Evolutionary conservation across 2,797 vertebrate species (phyloP).

Genomic region (Coluber constrictor): DNA sequence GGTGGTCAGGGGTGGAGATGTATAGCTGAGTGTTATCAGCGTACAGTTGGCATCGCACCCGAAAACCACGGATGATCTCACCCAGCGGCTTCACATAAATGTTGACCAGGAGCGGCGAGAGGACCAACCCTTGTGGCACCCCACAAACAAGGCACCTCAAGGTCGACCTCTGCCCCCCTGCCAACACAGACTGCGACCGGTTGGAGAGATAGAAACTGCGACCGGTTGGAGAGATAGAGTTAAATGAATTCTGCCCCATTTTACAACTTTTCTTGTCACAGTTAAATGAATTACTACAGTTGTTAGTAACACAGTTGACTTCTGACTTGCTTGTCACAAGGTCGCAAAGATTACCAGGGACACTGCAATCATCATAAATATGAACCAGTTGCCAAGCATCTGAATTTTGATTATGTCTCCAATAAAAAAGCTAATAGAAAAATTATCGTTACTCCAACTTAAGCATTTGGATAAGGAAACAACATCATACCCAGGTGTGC

Average conservation of each 20-base stretch:
- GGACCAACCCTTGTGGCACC: no score
- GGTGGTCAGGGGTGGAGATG: no score
- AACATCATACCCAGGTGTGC: neutral
- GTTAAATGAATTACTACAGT: neutral
- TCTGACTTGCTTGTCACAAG: neutral
- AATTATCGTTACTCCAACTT: neutral
- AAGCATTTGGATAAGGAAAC: neutral
- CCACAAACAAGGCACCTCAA: no score
- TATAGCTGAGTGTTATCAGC: no score
- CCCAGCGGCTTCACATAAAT: no score
- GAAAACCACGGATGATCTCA: no score
- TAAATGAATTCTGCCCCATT: neutral
- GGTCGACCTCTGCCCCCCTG: no score
- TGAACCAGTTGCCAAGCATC: neutral
- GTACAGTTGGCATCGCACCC: no score
- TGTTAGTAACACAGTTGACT: neutral
- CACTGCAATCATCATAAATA: neutral
- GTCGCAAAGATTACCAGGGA: neutral
- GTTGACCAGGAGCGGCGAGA: no score
- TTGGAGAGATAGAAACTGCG: no score
- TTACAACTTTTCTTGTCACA: neutral
- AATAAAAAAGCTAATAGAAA: neutral
- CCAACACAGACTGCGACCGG: no score
- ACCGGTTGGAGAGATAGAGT: no score
- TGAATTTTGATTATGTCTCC: neutral